Evolutionary conservation across 30 jellyfish, hydroid and myxozoan species (phyloP).

Genomic region (Cassiopea andromeda): DNA sequence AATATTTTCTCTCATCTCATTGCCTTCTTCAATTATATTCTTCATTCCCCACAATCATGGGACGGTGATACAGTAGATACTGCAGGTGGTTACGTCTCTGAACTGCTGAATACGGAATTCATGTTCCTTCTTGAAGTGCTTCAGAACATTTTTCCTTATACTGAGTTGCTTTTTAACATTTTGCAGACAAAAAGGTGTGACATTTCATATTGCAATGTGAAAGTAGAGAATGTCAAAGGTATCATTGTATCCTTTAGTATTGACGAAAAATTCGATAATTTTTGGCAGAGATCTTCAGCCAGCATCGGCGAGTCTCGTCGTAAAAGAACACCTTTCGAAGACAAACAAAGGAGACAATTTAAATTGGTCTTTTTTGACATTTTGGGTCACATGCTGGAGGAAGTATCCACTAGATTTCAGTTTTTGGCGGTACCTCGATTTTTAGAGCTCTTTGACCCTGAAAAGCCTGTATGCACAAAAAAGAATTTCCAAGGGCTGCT

Average conservation of each 20-base stretch:
- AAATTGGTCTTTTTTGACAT: conserved; percentile 35
- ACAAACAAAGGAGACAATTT: background rate
- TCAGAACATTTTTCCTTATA: conserved; percentile 38
- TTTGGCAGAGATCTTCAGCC: conserved; percentile 40
- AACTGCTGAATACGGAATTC: conserved; percentile 28
- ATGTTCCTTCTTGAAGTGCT: conserved; percentile 45
- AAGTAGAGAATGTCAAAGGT: conserved; percentile 31
- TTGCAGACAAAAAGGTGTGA: conserved; percentile 47
- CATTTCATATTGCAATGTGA: conserved; percentile 39
- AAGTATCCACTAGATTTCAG: conserved; percentile 26
- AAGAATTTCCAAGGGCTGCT: conserved; percentile 50
- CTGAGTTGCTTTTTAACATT: conserved; percentile 38
- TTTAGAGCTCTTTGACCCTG: conserved; percentile 61
- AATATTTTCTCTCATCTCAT: conserved; percentile 25
- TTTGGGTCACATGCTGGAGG: conserved; percentile 24
- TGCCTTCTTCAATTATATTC: conserved; percentile 44
- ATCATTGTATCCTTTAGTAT: conserved; percentile 17
- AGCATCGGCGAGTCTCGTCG: conserved; percentile 11
- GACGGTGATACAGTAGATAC: conserved; percentile 42
- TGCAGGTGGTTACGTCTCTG: conserved; percentile 43
- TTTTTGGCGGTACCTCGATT: conserved; percentile 43
- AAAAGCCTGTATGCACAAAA: conserved; percentile 21
- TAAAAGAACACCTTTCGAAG: conserved; percentile 29
- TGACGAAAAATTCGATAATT: conserved; percentile 27
- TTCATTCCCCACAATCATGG: conserved; percentile 44